Evolutionary conservation across 2,888 invertebrate species (phyloP), one percentile per base, ranked within the genome.

Genomic region (Theretra japonica): DNA sequence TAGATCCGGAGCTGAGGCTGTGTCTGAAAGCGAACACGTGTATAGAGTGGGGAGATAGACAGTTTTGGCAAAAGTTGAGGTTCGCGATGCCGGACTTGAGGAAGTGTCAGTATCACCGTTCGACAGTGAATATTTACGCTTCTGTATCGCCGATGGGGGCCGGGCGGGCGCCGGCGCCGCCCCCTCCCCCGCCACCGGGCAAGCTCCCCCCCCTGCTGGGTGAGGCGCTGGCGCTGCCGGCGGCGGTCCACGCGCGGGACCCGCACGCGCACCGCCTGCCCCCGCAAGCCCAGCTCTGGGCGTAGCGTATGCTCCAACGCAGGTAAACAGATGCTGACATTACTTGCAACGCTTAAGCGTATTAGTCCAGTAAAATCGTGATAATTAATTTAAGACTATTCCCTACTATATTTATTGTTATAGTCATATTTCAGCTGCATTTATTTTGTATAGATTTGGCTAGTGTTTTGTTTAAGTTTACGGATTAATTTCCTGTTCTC

Each of bases 21-120:
- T 98, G 98, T 91, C 95, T 99, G 85, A 97, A 98, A 85, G 97
- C 98, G 75, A 98, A 98, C 94, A 98, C 98, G 82, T 97, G 98
- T 89, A 96, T 99, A 86, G 97, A 98, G 90, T 98, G 98, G 97
- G 98, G 98, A 77, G 99, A 99, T 92, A 97, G 97, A 88, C 96
- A 98, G 87, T 99, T 99, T 95, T 99, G 99, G 99, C 98, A 98
- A 88, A 99, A 99, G 93, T 95, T 99, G 76, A 96, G 97, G 86
- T 98, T 98, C 86, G 97, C 98, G 72, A 96, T 99, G 96, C 98
- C 98, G 74, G 97, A 97, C 90, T 95, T 96, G 80, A 94, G 96
- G 88, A 95, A 95, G 91, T 95, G 96, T 89, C 94, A 95, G 79
- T 96, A 96, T 88, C 96, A 95, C 86, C 94, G 95, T 80, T 96